These are phyloP conservation scores for Lepus americanus DNA, from an alignment of 2,113 vertebrate species.

Conservation along the genomic window DNA sequence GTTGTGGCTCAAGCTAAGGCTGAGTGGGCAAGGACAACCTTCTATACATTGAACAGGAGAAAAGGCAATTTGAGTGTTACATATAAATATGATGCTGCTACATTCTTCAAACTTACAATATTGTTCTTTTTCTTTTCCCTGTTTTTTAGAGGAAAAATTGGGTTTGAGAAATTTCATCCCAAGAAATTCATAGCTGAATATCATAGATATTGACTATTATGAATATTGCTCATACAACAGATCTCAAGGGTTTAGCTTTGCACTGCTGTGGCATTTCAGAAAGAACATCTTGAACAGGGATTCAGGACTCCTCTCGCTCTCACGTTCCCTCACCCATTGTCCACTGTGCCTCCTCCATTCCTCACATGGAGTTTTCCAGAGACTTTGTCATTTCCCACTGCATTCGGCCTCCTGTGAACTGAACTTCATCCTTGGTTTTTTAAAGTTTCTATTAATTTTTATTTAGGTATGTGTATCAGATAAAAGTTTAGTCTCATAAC, in stretches of 20 bases:
- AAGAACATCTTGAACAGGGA: background rate
- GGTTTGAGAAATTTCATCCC: conserved; percentile 3
- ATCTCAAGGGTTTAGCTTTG: background rate
- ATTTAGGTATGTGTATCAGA: conserved; percentile 71
- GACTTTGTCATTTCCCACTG: background rate
- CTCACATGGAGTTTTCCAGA: background rate
- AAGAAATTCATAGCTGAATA: background rate
- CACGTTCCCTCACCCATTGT: background rate
- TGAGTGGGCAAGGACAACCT: background rate
- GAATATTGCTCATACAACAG: background rate
- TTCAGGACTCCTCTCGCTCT: background rate
- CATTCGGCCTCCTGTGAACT: background rate
- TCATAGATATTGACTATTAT: background rate
- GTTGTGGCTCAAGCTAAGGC: background rate
- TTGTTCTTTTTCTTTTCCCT: background rate
- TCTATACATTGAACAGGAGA: background rate
- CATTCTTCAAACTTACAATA: background rate
- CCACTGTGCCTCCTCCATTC: background rate
- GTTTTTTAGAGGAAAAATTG: background rate
- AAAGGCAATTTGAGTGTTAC: background rate
- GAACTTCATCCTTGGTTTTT: no score
- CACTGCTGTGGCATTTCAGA: background rate
- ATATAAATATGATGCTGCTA: background rate
- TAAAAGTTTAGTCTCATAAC: conserved; percentile 67
- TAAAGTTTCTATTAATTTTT: conserved; percentile 64